A percentile compares a stretch with the other conserved stretches of the same genome.
Evolutionary conservation across 1,140 invertebrate species (phyloP).

Genomic region (Scaptomyza hsui): DNA sequence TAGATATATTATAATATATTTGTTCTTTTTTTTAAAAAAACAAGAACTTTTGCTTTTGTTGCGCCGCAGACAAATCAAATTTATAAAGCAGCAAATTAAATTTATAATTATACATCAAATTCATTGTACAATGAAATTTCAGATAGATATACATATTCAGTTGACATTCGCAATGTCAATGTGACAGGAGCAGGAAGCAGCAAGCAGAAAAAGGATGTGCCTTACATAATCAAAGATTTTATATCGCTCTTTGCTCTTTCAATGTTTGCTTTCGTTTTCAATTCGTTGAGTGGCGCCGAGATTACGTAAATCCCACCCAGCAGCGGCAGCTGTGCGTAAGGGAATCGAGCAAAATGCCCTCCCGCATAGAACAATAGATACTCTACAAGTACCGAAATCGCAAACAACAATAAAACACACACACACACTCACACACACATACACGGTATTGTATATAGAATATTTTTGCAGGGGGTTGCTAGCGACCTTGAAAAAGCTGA

Average conservation of each 20-base stretch:
- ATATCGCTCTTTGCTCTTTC: slow-evolving; percentile 1
- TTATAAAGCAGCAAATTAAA: slow-evolving; percentile 16
- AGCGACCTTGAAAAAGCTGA: slow-evolving; percentile 43
- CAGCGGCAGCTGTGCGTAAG: slow-evolving; percentile 41
- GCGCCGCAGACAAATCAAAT: neutral
- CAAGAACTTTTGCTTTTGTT: slow-evolving; percentile 44
- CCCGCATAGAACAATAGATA: slow-evolving; percentile 26
- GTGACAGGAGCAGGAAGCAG: neutral
- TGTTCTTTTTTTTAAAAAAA: slow-evolving; percentile 11
- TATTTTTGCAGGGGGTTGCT: slow-evolving; percentile 22
- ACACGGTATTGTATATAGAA: neutral
- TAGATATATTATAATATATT: slow-evolving; percentile 14
- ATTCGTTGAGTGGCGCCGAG: slow-evolving; percentile 62
- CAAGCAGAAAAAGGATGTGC: neutral
- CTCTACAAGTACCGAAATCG: slow-evolving; percentile 7
- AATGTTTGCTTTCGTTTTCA: slow-evolving; percentile 64
- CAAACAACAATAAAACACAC: slow-evolving; percentile 25
- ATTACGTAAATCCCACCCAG: slow-evolving; percentile 68
- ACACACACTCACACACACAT: slow-evolving; percentile 14
- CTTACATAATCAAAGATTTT: slow-evolving; percentile 34
- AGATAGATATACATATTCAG: slow-evolving; percentile 15
- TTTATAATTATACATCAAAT: slow-evolving; percentile 20
- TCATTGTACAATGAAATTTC: slow-evolving; percentile 1
- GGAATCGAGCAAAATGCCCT: neutral
- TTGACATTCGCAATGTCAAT: slow-evolving; percentile 52